Conservation (phyloP, 92 coral and sea anemone species). For the Nematostella vectensis region DNA sequence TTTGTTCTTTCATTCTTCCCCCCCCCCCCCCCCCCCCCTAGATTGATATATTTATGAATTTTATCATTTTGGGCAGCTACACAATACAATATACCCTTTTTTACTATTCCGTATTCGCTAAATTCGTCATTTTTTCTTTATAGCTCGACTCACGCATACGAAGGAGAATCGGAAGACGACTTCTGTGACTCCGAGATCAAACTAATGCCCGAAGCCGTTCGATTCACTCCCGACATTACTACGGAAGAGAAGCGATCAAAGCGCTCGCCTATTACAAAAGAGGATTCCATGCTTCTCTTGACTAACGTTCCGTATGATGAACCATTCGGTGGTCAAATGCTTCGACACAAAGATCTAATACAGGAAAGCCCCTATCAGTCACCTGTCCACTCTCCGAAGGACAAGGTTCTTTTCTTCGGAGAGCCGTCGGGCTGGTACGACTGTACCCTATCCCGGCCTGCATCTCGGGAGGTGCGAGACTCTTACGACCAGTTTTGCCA, state of each 20-base stretch:
- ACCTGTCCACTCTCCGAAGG: conserved; percentile 34
- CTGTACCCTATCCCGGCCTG: conserved; percentile 75
- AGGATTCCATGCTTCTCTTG: conserved; percentile 49
- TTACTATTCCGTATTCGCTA: too few relatives aligned
- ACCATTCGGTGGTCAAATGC: conserved; percentile 58
- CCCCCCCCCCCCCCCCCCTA: too few relatives aligned
- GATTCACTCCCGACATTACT: conserved; percentile 65
- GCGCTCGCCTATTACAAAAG: conserved; percentile 35
- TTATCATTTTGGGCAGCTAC: too few relatives aligned
- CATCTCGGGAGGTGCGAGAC: conserved; percentile 93
- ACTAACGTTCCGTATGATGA: conserved; percentile 39
- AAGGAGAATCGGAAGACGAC: conserved; percentile 68
- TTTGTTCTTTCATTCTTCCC: too few relatives aligned
- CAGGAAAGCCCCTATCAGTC: conserved; percentile 19
- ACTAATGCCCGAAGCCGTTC: conserved; percentile 76
- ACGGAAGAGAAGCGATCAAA: conserved; percentile 28
- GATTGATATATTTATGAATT: too few relatives aligned
- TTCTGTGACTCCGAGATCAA: conserved; percentile 74
- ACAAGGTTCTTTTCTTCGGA: conserved; percentile 66
- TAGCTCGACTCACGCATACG: conserved; percentile 43
- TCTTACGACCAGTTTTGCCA: conserved; percentile 92
- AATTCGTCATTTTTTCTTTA: background rate
- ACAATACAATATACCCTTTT: too few relatives aligned
- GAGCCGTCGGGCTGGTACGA: conserved; percentile 78
- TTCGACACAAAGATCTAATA: conserved; percentile 32